A percentile compares a stretch with the other conserved stretches of the same genome.
phyloP scores from a whole-genome alignment of 1,140 invertebrate genomes.

The Zaprionus vittiger region DNA sequence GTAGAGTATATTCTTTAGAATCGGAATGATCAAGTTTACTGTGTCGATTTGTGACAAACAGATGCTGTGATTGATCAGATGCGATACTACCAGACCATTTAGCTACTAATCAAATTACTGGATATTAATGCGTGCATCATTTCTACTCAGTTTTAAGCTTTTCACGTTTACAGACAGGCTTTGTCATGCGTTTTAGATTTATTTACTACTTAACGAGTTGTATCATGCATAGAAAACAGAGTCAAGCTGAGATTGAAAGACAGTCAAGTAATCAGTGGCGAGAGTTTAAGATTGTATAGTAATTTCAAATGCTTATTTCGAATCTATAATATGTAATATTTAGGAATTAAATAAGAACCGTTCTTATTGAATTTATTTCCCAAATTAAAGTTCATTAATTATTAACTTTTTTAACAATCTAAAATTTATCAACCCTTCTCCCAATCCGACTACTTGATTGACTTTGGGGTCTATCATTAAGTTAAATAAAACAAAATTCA shows the following conservation, averaged over 20 bases:
- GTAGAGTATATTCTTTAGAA: slow-evolving; percentile 52
- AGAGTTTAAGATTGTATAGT: not conserved
- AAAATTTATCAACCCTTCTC: not conserved
- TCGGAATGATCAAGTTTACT: slow-evolving; percentile 61
- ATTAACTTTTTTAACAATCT: not conserved
- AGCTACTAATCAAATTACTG: slow-evolving; percentile 28
- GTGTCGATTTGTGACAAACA: slow-evolving; percentile 36
- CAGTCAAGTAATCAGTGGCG: slow-evolving; percentile 26
- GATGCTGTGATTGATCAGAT: slow-evolving; percentile 52
- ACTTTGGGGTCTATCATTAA: not conserved
- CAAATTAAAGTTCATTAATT: not conserved
- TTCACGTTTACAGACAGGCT: slow-evolving; percentile 33
- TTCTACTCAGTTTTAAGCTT: slow-evolving; percentile 1
- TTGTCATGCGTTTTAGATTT: slow-evolving; percentile 36
- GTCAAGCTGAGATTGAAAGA: slow-evolving; percentile 4
- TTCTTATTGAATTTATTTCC: no score
- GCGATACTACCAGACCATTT: slow-evolving; percentile 40
- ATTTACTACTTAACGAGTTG: not conserved
- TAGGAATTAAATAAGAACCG: no score
- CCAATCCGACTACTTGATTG: slow-evolving; percentile 10
- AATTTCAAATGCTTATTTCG: not conserved
- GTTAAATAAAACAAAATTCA: slow-evolving; percentile 21
- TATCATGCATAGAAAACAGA: not conserved
- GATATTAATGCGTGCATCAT: slow-evolving; percentile 15
- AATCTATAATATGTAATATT: no score